Base-by-base conservation (phyloP, 2,797 vertebrate species). In the Dryobates pubescens region DNA sequence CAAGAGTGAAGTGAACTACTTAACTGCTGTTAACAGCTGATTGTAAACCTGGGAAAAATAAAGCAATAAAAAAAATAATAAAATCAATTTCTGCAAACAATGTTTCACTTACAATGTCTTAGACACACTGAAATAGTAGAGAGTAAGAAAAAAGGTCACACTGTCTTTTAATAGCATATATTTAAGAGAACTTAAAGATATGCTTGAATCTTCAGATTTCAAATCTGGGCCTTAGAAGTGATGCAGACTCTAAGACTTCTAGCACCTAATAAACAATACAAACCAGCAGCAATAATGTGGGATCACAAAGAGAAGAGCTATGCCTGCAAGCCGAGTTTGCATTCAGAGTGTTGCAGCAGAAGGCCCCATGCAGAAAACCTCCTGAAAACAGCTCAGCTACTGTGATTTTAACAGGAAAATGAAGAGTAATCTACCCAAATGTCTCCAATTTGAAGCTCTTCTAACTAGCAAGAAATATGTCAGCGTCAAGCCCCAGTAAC, bases 41-140 rank as follows among this genome's bases (percentile, higher is more conserved):
- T n/a, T 89, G 82, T 81, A 92, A 93, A 88, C 73, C 59, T 85
- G 72, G 71, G 72, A 32, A 88, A 88, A 90, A 89, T 23, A n/a
- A 80, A 63, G 65, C 0, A 4, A 95, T 95, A 90, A 89, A 89
- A 92, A 4, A 94, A 94, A 89, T n/a, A n/a, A n/a, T n/a, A 89
- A 89, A 92, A 95, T 90, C n/a, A 77, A 67, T 87, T 63, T 87
- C 43, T 54, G 38, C 63, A 72, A 90, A 80, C 75, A 90, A 17
- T 10, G 16, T 84, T 88, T 86, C 45, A 27, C 36, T 91, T 19
- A 16, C 11, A 61, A 58, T 12, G 34, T 65, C 88, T 90, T 9
- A 90, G 34, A 51, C 15, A 24, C 20, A 41, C 17, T 9, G 2
- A 58, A 90, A 77, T 4, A 84, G 34, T 3, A 65, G 15, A 65